These are phyloP conservation scores for Neodiprion virginianus DNA, from an alignment of 1,140 invertebrate species.

Conservation along the genomic window DNA sequence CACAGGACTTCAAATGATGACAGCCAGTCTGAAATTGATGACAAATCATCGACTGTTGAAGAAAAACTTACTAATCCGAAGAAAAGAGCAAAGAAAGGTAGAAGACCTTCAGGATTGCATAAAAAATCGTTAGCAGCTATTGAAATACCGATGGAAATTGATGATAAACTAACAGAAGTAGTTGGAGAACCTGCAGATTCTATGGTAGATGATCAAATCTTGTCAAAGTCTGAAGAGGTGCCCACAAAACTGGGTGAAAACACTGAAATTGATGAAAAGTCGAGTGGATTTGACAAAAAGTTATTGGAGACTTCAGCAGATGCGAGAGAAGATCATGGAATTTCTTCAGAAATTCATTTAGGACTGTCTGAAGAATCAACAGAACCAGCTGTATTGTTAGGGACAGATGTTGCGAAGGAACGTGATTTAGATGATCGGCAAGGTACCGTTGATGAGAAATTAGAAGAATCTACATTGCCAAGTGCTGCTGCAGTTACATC, in stretches of 20 bases:
- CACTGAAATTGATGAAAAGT: not conserved
- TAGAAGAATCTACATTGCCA: not conserved
- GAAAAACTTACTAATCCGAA: conserved; percentile 15
- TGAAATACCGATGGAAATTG: not conserved
- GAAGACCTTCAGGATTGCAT: conserved; percentile 5
- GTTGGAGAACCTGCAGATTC: not conserved
- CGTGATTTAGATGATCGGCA: not conserved
- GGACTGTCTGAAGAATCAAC: not conserved
- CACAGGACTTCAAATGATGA: conserved; percentile 44
- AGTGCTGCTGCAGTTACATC: not conserved
- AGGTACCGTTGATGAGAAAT: not conserved
- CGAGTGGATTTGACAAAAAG: not conserved
- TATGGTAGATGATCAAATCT: not conserved
- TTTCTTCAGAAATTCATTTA: not conserved
- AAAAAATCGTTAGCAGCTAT: not conserved
- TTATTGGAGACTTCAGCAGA: not conserved
- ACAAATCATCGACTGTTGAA: conserved; percentile 26
- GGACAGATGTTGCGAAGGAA: not conserved
- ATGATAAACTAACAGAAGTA: not conserved
- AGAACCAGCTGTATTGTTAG: not conserved
- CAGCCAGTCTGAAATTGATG: conserved; percentile 49
- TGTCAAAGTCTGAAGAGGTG: not conserved
- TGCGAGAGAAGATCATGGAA: not conserved
- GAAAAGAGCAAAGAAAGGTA: conserved; percentile 21
- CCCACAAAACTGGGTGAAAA: not conserved